Evolutionary conservation across 2,888 invertebrate species (phyloP).

Genomic region (Polia nebulosa): DNA sequence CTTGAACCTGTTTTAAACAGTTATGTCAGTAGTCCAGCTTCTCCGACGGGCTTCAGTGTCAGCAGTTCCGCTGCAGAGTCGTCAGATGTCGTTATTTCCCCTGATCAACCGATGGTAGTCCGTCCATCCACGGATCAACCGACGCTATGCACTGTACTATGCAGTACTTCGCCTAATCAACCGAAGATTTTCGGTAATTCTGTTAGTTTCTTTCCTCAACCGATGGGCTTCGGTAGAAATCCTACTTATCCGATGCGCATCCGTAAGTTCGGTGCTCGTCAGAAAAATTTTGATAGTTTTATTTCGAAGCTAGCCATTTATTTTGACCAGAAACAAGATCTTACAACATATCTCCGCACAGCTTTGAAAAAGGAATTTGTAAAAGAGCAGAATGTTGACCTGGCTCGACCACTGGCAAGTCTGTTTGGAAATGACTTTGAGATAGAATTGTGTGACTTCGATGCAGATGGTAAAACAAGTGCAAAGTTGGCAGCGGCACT

Average conservation of each 20-base stretch:
- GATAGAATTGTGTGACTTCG: conserved; percentile 54
- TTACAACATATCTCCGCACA: conserved; percentile 67
- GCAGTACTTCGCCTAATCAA: too few species aligned
- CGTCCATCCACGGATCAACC: neutral
- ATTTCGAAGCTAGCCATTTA: conserved; percentile 74
- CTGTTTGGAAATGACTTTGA: conserved; percentile 53
- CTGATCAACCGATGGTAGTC: neutral
- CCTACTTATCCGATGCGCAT: neutral
- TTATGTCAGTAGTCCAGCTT: neutral
- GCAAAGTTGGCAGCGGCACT: conserved; percentile 67
- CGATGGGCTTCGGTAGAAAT: neutral
- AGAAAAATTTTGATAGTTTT: conserved; percentile 70
- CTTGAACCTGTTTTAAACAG: neutral
- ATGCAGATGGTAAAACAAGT: conserved; percentile 36
- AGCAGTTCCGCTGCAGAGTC: too few species aligned
- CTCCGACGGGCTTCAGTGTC: neutral
- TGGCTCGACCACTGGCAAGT: conserved; percentile 59
- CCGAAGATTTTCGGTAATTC: neutral
- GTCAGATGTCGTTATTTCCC: too few species aligned
- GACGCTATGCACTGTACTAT: too few species aligned
- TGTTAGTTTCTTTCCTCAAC: neutral
- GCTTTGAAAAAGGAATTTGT: conserved; percentile 38
- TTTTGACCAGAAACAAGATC: conserved; percentile 75
- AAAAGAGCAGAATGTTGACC: conserved; percentile 27
- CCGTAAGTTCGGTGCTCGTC: conserved; percentile 18